Conservation (phyloP, 2,888 invertebrate genomes). For the Xylota sylvarum region DNA sequence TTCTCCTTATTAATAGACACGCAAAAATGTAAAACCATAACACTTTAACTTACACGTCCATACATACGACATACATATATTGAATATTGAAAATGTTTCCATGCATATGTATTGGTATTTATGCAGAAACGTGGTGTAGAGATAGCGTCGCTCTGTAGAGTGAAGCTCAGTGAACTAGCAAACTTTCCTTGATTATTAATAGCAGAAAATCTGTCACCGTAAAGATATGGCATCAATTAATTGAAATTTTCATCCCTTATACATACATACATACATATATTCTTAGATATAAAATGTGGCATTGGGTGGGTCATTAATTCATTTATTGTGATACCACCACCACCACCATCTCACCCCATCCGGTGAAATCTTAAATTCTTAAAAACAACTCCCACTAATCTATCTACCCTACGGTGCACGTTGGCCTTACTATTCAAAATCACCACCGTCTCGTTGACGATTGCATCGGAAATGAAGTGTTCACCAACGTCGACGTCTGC, state of each 20-base stretch:
- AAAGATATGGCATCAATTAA: slow-evolving; percentile 79
- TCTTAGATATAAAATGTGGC: slow-evolving; percentile 62
- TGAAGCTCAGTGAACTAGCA: slow-evolving; percentile 70
- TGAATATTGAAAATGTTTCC: slow-evolving; percentile 6
- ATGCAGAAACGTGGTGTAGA: slow-evolving; percentile 22
- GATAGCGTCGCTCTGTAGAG: slow-evolving; percentile 55
- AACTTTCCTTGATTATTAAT: slow-evolving; percentile 78
- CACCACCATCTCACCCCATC: slow-evolving; percentile 48
- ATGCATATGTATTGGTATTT: slow-evolving; percentile 33
- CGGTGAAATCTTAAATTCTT: slow-evolving; percentile 56
- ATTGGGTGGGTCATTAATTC: slow-evolving; percentile 76
- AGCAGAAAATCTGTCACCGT: slow-evolving; percentile 78
- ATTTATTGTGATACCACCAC: slow-evolving; percentile 69
- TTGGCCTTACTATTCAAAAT: slow-evolving; percentile 34
- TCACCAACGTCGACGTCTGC: slow-evolving; percentile 66
- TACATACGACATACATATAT: background rate
- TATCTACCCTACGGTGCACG: slow-evolving; percentile 54
- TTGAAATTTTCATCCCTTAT: slow-evolving; percentile 78
- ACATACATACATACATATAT: background rate
- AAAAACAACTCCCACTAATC: slow-evolving; percentile 74
- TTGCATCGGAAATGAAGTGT: slow-evolving; percentile 76
- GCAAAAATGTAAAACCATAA: slow-evolving; percentile 12
- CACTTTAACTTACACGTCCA: slow-evolving; percentile 7
- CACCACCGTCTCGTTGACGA: slow-evolving; percentile 45
- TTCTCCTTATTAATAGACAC: slow-evolving; percentile 21